Evolutionary conservation across 2,113 vertebrate species (phyloP).

Genomic region (Xenopus laevis): DNA sequence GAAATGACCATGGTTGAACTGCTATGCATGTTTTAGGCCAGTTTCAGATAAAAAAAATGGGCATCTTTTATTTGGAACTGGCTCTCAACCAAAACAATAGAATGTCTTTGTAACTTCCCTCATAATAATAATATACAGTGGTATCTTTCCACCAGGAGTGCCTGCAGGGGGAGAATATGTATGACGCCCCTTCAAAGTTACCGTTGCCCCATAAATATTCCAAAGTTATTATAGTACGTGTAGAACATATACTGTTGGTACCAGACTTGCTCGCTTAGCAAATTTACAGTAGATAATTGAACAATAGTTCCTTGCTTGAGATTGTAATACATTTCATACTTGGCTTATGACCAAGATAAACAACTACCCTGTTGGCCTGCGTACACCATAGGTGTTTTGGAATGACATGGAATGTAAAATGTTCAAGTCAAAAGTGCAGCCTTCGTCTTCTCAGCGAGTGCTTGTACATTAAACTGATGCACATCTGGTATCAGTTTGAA

Average conservation of each 20-base stretch:
- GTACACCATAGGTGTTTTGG: slow-evolving; percentile 26
- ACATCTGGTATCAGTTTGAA: slow-evolving; percentile 40
- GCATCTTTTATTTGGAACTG: too few relatives aligned
- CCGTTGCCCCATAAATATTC: too few relatives aligned
- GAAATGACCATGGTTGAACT: too few relatives aligned
- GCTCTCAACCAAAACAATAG: too few relatives aligned
- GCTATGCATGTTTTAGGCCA: too few relatives aligned
- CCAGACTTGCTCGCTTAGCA: neutral
- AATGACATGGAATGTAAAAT: slow-evolving; percentile 31
- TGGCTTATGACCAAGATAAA: slow-evolving; percentile 35
- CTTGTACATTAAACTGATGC: neutral
- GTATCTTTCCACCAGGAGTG: neutral
- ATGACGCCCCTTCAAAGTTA: too few relatives aligned
- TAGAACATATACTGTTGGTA: too few relatives aligned
- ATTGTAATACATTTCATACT: slow-evolving; percentile 28
- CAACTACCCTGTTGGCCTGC: slow-evolving; percentile 11
- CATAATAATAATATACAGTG: neutral
- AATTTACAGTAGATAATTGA: neutral
- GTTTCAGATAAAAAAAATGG: too few relatives aligned
- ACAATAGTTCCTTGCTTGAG: slow-evolving; percentile 21
- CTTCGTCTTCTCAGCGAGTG: neutral
- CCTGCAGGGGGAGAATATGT: too few relatives aligned
- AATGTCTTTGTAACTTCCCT: too few relatives aligned
- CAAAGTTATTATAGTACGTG: too few relatives aligned
- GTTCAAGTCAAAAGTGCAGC: slow-evolving; percentile 40